Evolutionary conservation across 1,140 invertebrate genomes (phyloP).

Genomic region (Drosophila parvula): DNA sequence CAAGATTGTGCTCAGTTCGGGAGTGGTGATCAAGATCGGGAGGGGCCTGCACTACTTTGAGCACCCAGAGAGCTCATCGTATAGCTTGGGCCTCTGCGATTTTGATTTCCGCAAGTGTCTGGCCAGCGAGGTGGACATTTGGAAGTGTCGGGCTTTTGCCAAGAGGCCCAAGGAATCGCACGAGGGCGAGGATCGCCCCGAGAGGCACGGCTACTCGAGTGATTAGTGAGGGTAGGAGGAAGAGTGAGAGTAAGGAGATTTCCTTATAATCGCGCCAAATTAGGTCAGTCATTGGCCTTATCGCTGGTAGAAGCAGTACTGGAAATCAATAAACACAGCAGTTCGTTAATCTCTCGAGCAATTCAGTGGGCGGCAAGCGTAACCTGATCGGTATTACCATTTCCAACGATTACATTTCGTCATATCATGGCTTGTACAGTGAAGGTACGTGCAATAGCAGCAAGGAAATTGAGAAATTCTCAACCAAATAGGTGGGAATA

Average conservation of each 20-base stretch:
- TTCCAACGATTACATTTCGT: constrained; percentile 38
- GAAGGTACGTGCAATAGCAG: not conserved
- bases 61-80: constrained; percentile 19
- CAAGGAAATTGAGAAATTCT: constrained; percentile 1
- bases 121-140: constrained; percentile 67
- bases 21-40: constrained; percentile 65
- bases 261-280: constrained; percentile 7
- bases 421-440: constrained; percentile 15
- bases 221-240: constrained; percentile 22
- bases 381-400: constrained; percentile 11
- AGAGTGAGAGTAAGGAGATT: constrained; percentile 6
- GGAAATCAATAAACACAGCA: constrained; percentile 36
- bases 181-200: constrained; percentile 21
- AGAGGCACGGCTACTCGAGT: constrained; percentile 33
- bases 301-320: constrained; percentile 13
- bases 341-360: constrained; percentile 23
- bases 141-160: constrained; percentile 71
- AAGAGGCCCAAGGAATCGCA: constrained; percentile 31
- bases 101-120: constrained; percentile 74
- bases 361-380: constrained; percentile 6
- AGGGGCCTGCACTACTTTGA: constrained; percentile 71
- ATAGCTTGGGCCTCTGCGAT: constrained; percentile 61
- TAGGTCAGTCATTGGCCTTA: constrained; percentile 24
- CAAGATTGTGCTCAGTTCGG: constrained; percentile 72
- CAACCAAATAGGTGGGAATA: not conserved